Evolutionary conservation across 1,140 invertebrate genomes (phyloP), one percentile per base, ranked within the genome.

Genomic region (Drosophila mojavensis): DNA sequence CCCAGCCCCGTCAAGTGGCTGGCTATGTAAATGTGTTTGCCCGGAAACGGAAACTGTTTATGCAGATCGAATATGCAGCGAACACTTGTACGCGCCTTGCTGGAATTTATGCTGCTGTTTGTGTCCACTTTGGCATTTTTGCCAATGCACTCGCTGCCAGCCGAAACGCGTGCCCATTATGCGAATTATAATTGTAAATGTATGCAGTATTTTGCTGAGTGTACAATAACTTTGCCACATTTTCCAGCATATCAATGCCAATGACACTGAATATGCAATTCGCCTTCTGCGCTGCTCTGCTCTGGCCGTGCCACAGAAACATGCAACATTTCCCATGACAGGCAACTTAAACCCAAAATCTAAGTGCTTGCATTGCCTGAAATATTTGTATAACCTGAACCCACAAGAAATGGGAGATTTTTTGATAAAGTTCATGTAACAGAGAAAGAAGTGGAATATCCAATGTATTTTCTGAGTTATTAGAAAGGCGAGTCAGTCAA

Each of bases 11-110:
- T 1, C 58, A 60, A 60, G 64, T 66, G 30, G 70, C 72, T 69
- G 17, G 53, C 58, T 48, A 84, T 81, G 80, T 69, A 89, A 89
- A 86, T 86, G 70, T 68, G 50, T 74, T 69, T 74, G 55, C 63
- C 66, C 61, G 77, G 60, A 67, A 80, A 75, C 56, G 70, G 78
- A 80, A 80, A 81, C 84, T 89, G 56, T 84, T 89, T 88, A 89
- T 88, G 84, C 67, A 88, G 80, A 88, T 88, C 84, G 84, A 88
- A 89, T 81, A 82, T 89, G 75, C 83, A 70, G 51, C 45, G 58
- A 66, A 60, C 61, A 75, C 75, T 81, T 71, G 53, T 70, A 28
- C 36, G 48, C 13, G 58, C 64, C 62, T 74, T 69, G 28, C 39
- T 50, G 47, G 54, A 64, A 70, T 75, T 86, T 86, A 72, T 78